Conservation (phyloP, 23 tunicate genomes). For the Clavelina lepadiformis region DNA sequence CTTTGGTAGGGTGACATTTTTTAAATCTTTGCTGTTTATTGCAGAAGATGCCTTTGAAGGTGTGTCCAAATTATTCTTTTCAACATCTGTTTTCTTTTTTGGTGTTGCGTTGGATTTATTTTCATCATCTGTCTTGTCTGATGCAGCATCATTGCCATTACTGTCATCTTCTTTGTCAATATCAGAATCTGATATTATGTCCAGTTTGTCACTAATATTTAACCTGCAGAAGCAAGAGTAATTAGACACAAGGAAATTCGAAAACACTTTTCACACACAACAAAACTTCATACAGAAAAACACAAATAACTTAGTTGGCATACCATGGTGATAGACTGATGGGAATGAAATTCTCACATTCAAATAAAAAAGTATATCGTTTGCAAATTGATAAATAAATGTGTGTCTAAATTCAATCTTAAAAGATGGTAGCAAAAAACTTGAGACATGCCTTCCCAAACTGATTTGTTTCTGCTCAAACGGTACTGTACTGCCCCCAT, state of each 20-base stretch:
- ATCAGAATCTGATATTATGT: slow-evolving; percentile 85
- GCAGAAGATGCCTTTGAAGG: slow-evolving; percentile 2
- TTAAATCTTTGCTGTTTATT: slow-evolving; percentile 51
- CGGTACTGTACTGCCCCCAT: no score
- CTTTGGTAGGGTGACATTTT: slow-evolving; percentile 30
- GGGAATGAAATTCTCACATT: no score
- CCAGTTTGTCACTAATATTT: slow-evolving; percentile 81
- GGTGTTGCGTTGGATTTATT: not conserved
- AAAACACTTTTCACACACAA: no score
- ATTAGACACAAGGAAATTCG: no score
- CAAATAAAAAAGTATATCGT: no score
- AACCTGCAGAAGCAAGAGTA: slow-evolving; percentile 40
- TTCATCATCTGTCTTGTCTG: slow-evolving; percentile 7
- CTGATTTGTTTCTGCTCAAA: no score
- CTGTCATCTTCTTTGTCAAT: slow-evolving; percentile 61
- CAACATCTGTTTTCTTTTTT: not conserved
- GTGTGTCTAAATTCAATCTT: no score
- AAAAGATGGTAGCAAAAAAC: no score
- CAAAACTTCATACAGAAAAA: not conserved
- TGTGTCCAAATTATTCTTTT: not conserved
- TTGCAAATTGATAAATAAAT: no score
- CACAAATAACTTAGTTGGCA: not conserved
- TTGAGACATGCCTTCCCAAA: no score
- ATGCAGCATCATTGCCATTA: slow-evolving; percentile 10
- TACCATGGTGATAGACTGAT: not conserved